A percentile compares a stretch with the other conserved stretches of the same genome.
phyloP scores from a whole-genome alignment of 2,888 invertebrate species.

The Andrena bicolor region DNA sequence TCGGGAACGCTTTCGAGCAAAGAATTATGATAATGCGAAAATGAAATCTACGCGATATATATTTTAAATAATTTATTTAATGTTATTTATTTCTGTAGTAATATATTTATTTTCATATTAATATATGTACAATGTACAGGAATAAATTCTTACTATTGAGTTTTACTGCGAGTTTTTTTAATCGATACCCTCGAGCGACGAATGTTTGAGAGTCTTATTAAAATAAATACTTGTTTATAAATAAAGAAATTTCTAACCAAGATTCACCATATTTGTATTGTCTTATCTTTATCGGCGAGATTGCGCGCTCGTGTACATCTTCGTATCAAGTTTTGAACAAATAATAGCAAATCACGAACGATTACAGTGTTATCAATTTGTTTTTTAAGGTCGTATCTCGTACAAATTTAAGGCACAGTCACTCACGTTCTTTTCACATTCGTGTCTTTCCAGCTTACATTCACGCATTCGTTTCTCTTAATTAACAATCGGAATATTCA shows the following conservation, averaged over 20 bases:
- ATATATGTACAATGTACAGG: constrained; percentile 9
- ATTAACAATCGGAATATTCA: neutral
- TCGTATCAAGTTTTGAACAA: neutral
- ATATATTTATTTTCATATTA: constrained; percentile 27
- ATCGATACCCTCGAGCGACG: neutral
- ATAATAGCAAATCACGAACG: constrained; percentile 6
- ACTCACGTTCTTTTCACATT: constrained; percentile 9
- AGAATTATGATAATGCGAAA: constrained; percentile 22
- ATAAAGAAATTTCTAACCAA: constrained; percentile 12
- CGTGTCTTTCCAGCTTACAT: neutral
- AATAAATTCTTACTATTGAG: constrained; percentile 25
- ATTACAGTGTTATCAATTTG: constrained; percentile 12
- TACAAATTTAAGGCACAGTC: constrained; percentile 1
- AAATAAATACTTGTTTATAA: neutral
- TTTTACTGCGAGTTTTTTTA: neutral
- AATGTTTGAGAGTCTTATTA: neutral
- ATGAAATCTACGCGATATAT: neutral
- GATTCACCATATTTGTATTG: neutral
- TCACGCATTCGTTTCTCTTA: neutral
- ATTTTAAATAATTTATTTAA: constrained; percentile 12
- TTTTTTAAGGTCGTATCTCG: constrained; percentile 6
- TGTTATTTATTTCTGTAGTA: constrained; percentile 39
- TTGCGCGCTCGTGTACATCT: neutral
- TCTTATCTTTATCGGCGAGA: neutral
- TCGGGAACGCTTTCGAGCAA: constrained; percentile 14